phyloP scores from a whole-genome alignment of 2,888 invertebrate genomes.

The Chrysodeixis includens region DNA sequence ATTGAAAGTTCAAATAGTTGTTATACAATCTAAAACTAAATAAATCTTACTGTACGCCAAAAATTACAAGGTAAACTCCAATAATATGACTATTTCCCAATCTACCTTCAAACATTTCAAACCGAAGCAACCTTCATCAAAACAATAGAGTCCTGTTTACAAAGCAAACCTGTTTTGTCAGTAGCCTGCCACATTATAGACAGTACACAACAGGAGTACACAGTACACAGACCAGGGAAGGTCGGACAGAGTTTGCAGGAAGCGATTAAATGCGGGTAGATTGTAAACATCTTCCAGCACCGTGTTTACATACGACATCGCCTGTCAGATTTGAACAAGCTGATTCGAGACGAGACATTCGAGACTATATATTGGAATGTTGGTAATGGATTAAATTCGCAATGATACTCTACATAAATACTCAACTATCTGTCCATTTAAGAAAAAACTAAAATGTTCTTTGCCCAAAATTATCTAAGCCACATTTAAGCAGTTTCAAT shows the following conservation, averaged over 20 bases:
- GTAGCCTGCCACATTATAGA: conserved; percentile 29
- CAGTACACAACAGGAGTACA: conserved; percentile 43
- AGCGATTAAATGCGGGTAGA: conserved; percentile 70
- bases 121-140: not conserved
- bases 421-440: not conserved
- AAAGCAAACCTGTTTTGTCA: conserved; percentile 17
- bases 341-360: conserved; percentile 14
- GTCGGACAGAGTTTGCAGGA: conserved; percentile 44
- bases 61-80: not conserved
- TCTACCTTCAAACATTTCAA: not conserved
- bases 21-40: not conserved
- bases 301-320: conserved; percentile 51
- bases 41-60: not conserved
- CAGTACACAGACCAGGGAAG: conserved; percentile 32
- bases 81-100: not conserved
- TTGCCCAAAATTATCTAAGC: not conserved
- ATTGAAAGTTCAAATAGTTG: not conserved
- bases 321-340: conserved; percentile 25
- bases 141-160: conserved; percentile 11
- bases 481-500: not conserved
- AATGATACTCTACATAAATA: not conserved
- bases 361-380: conserved; percentile 3
- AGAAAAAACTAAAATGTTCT: not conserved
- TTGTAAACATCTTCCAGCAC: conserved; percentile 64
- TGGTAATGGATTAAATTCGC: not conserved